Evolutionary conservation across 2,113 vertebrate species (phyloP), one percentile per base, ranked within the genome.

Genomic region (Brienomyrus brachyistius): DNA sequence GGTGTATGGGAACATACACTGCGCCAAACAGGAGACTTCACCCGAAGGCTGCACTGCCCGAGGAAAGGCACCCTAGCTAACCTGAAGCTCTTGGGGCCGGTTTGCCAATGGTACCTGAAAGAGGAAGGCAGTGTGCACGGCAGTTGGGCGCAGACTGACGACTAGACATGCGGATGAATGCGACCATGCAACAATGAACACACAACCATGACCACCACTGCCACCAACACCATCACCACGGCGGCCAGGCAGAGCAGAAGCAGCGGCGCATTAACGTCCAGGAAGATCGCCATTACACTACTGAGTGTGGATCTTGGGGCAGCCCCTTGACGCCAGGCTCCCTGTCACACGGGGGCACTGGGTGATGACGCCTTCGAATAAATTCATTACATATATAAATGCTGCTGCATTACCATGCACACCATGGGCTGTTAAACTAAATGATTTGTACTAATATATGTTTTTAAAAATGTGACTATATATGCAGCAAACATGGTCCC

Each of bases 141-240:
- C 35, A 5, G 54, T 62, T 59, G 19, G 80, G 80, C 80, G 7
- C 59, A 90, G 27, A 40, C 17, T 74, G 56, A 87, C 40, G 89
- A 11, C 21, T 82, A 87, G 90, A 95, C 94, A 96, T 92, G 94
- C 94, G 94, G 87, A 94, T 83, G 92, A 94, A 95, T 96, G 94
- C 93, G 88, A 8, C 27, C 92, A 93, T 91, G 91, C 91, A 88
- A 86, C 45, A 48, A 77, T 50, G 74, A 35, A 89, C 27, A 90
- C 1, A 90, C n/a, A 70, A 59, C 13, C 1, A 90, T n/a, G 83
- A 59, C 13, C 9, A 35, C 62, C n/a, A 66, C 4, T 10, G 51
- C 48, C 86, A 45, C 31, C 56, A 3, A 11, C 90, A 89, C 59
- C 45, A 56, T 43, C 45, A 59, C 51, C 17, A 54, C 35, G 6